These are phyloP conservation scores for Petrophora chlorosata DNA, from an alignment of 2,888 invertebrate genomes.

Conservation along the genomic window DNA sequence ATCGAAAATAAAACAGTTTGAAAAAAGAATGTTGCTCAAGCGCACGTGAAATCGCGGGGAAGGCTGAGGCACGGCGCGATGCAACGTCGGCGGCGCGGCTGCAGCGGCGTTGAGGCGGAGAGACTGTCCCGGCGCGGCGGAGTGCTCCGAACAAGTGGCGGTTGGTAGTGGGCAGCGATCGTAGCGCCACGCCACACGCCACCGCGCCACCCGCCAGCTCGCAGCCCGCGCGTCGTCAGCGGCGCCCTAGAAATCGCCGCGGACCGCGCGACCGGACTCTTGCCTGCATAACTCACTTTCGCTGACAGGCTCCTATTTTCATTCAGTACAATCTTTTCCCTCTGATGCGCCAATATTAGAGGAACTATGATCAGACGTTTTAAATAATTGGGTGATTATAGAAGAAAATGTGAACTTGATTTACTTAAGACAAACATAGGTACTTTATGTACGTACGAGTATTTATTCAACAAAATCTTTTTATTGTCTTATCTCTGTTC, in stretches of 20 bases:
- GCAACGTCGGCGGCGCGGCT: slow-evolving; percentile 43
- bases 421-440: no score
- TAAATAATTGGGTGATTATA: no score
- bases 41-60: slow-evolving; percentile 44
- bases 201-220: slow-evolving; percentile 15
- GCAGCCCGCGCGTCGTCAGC: slow-evolving; percentile 11
- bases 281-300: slow-evolving; percentile 66
- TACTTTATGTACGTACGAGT: no score
- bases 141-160: slow-evolving; percentile 30
- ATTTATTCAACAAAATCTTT: no score
- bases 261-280: slow-evolving; percentile 40
- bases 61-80: slow-evolving; percentile 39
- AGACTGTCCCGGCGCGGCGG: slow-evolving; percentile 38
- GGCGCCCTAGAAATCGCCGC: slow-evolving; percentile 67
- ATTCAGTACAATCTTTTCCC: slow-evolving; percentile 49
- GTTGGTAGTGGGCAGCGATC: slow-evolving; percentile 36
- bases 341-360: no score
- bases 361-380: no score
- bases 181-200: slow-evolving; percentile 18
- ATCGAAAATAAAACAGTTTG: slow-evolving; percentile 20
- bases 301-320: slow-evolving; percentile 57
- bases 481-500: no score
- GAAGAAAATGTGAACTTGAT: no score
- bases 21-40: slow-evolving; percentile 40
- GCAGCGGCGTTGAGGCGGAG: slow-evolving; percentile 45